A percentile compares a stretch with the other conserved stretches of the same genome.
Conservation (phyloP, 2,113 vertebrate species). For the Eidolon helvum region DNA sequence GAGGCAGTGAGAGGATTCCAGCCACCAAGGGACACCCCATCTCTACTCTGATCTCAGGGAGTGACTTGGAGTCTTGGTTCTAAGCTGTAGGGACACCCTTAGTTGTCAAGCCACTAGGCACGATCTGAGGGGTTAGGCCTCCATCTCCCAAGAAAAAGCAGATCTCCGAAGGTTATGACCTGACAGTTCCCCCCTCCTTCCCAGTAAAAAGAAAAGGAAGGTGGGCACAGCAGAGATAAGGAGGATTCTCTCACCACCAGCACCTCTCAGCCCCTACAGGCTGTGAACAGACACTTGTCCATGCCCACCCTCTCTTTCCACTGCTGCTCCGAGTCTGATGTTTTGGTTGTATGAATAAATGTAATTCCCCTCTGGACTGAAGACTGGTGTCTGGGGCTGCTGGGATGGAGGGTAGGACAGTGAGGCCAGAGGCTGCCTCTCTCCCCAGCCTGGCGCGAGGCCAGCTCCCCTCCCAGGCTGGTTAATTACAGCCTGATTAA, state of each 20-base stretch:
- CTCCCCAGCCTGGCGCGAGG: constrained; percentile 62
- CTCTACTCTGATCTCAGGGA: neutral
- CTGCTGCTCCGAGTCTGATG: neutral
- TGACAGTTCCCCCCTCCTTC: neutral
- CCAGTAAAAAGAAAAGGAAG: neutral
- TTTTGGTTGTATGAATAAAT: constrained; percentile 68
- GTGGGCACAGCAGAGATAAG: neutral
- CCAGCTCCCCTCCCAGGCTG: constrained; percentile 74
- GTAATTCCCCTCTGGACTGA: constrained; percentile 32
- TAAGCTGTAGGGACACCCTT: neutral
- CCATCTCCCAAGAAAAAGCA: neutral
- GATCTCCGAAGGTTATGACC: neutral
- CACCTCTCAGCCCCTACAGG: neutral
- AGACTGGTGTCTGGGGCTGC: constrained; percentile 50
- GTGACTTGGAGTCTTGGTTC: neutral
- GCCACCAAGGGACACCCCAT: neutral
- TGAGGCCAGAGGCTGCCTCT: constrained; percentile 28
- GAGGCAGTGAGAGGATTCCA: neutral
- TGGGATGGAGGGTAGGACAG: neutral
- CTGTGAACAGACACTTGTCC: neutral
- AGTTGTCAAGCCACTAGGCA: neutral
- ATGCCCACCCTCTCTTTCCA: neutral
- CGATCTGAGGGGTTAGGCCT: neutral
- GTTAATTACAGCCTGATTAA: constrained; percentile 75
- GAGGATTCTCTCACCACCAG: neutral